Conservation (phyloP, 2,113 vertebrate species). For the Hyperopisus bebe region DNA sequence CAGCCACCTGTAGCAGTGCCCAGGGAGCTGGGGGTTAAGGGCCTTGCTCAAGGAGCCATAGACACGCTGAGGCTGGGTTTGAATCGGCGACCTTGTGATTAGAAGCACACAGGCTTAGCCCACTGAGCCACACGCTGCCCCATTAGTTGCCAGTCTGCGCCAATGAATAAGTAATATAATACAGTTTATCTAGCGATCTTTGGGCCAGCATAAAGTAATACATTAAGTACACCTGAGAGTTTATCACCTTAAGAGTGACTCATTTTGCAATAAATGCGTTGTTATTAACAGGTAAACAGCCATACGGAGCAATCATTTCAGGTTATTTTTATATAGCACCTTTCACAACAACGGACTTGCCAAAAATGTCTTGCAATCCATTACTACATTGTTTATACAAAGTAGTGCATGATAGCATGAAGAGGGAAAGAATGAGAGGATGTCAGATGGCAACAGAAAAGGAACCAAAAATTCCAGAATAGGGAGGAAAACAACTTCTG, state of each 20-base stretch:
- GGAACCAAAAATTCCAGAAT: background rate
- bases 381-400: background rate
- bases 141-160: background rate
- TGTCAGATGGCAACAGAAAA: background rate
- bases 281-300: conserved; percentile 26
- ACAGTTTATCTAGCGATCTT: background rate
- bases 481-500: background rate
- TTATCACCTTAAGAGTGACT: conserved; percentile 17
- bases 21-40: too few relatives aligned
- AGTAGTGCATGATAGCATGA: background rate
- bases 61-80: too few relatives aligned
- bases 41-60: too few relatives aligned
- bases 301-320: background rate
- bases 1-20: too few relatives aligned
- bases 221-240: background rate
- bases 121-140: too few relatives aligned
- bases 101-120: too few relatives aligned
- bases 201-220: background rate
- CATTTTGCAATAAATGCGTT: conserved; percentile 16
- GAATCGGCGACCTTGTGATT: too few relatives aligned
- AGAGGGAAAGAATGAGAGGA: background rate
- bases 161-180: background rate
- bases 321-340: background rate
- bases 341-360: background rate
- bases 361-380: background rate